These are phyloP conservation scores for Scyliorhinus canicula DNA, from an alignment of 2,797 vertebrate genomes.

Conservation along the genomic window DNA sequence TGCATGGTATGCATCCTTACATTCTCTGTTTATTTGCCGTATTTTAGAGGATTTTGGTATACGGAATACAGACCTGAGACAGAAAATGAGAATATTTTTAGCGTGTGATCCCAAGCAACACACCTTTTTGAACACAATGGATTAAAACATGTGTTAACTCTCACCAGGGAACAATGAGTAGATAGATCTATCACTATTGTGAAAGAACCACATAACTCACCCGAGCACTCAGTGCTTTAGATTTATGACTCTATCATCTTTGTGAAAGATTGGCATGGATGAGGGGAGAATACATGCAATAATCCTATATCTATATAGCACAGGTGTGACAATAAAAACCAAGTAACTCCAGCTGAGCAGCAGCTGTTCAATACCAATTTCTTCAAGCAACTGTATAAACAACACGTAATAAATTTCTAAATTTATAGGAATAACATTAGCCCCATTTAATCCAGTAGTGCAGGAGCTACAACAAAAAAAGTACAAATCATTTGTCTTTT, in stretches of 20 bases:
- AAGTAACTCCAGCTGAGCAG: background rate
- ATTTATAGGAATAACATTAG: background rate
- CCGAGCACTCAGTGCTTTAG: background rate
- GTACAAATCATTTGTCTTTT: background rate
- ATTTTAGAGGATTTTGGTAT: background rate
- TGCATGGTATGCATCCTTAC: background rate
- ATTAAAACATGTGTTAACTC: background rate
- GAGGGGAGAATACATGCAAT: background rate
- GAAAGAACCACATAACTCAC: background rate
- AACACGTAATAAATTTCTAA: background rate
- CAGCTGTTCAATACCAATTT: conserved; percentile 13
- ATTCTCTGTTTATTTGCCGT: background rate
- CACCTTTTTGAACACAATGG: background rate
- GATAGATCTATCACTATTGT: background rate
- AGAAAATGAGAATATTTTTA: background rate
- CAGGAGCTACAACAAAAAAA: background rate
- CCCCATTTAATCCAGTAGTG: background rate
- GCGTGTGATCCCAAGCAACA: background rate
- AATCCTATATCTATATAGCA: background rate
- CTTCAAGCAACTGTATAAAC: conserved; percentile 22
- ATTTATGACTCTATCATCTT: background rate
- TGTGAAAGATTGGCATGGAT: background rate
- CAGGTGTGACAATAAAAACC: conserved; percentile 8
- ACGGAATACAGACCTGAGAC: background rate
- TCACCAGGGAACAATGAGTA: background rate